These are phyloP conservation scores for Cavia aperea DNA, from an alignment of 2,113 vertebrate species.

Conservation along the genomic window DNA sequence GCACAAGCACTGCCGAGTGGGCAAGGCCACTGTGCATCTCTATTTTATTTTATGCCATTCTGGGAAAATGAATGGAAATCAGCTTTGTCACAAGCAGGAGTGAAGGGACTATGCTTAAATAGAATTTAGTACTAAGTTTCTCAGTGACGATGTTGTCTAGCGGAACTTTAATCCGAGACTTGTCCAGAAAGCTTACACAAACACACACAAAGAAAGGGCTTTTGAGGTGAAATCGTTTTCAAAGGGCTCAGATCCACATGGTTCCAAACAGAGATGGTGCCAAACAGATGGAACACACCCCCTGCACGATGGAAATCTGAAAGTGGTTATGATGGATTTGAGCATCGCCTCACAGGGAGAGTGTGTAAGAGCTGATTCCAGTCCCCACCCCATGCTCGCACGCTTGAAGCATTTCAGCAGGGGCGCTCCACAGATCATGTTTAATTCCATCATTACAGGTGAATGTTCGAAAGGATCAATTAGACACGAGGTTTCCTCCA, in stretches of 20 bases:
- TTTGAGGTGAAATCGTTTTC: background rate
- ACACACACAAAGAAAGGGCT: background rate
- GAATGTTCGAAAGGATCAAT: conserved; percentile 66
- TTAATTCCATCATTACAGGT: conserved; percentile 69
- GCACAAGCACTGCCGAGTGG: conserved; percentile 50
- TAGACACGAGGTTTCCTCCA: conserved; percentile 60
- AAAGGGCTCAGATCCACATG: background rate
- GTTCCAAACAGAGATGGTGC: background rate
- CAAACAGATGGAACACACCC: conserved; percentile 31
- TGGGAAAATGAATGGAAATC: conserved; percentile 44
- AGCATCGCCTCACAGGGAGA: background rate
- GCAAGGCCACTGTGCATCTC: conserved; percentile 56
- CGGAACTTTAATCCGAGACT: background rate
- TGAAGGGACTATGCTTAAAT: background rate
- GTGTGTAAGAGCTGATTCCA: background rate
- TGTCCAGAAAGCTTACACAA: background rate
- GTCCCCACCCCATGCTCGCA: background rate
- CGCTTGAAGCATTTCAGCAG: conserved; percentile 56
- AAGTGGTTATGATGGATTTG: conserved; percentile 19
- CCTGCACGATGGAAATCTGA: background rate
- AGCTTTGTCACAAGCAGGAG: conserved; percentile 37
- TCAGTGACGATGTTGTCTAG: background rate
- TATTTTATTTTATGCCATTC: conserved; percentile 3
- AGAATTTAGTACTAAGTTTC: background rate
- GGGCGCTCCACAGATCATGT: conserved; percentile 60